Evolutionary conservation across 37 sponge, comb jelly and placozoan species (phyloP).

Genomic region (Oopsacas minuta): DNA sequence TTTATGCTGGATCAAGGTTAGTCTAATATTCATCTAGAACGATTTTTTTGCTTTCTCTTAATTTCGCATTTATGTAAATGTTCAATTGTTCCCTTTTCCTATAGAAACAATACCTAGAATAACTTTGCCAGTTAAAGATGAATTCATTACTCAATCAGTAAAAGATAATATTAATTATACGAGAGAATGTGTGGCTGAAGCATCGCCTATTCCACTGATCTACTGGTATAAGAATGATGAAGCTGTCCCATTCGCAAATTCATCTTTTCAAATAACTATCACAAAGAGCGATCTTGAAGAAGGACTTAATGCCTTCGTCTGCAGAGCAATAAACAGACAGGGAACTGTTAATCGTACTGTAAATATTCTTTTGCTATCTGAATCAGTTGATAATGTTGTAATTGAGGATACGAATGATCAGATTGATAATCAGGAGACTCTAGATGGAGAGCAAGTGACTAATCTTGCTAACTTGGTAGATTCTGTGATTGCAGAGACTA

Average conservation of each 20-base stretch:
- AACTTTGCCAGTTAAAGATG: neutral
- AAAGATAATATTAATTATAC: neutral
- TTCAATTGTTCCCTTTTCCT: neutral
- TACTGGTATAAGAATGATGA: neutral
- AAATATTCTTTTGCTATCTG: neutral
- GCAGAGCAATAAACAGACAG: neutral
- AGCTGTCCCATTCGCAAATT: neutral
- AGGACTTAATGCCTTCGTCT: neutral
- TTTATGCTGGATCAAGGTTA: neutral
- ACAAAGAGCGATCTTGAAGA: neutral
- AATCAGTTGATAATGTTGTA: neutral
- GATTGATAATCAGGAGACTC: neutral
- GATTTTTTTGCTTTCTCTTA: neutral
- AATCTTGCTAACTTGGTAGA: slow-evolving; percentile 7
- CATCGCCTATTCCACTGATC: neutral
- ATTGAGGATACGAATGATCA: neutral
- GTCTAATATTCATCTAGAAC: neutral
- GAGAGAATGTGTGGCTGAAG: neutral
- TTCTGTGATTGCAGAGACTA: neutral
- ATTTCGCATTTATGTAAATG: neutral
- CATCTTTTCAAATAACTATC: neutral
- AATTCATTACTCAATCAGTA: neutral
- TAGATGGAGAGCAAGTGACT: neutral
- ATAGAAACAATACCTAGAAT: neutral
- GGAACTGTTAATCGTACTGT: neutral